Evolutionary conservation across 2,113 vertebrate species (phyloP).

Genomic region (Alouatta palliata): DNA sequence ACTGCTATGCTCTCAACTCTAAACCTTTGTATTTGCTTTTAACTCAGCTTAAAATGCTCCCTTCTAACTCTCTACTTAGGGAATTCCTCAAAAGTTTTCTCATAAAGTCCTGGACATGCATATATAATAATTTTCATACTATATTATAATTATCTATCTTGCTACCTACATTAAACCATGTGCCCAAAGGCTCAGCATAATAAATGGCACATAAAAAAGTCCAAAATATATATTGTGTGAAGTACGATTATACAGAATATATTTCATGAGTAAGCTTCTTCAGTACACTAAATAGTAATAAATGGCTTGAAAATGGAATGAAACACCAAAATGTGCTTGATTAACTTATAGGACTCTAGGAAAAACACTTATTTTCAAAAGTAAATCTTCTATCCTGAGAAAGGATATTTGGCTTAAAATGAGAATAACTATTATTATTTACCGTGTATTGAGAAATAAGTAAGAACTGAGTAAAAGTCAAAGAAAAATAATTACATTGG

Average conservation of each 20-base stretch:
- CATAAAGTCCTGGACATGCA: neutral
- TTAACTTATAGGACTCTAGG: neutral
- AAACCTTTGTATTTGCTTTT: neutral
- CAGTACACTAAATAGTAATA: neutral
- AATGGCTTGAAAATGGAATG: neutral
- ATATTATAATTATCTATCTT: neutral
- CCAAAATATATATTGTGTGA: neutral
- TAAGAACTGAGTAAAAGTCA: neutral
- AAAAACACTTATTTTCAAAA: conserved; percentile 41
- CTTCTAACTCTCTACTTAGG: neutral
- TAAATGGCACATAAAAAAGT: neutral
- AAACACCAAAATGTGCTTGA: neutral
- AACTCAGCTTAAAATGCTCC: neutral
- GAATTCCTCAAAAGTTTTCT: neutral
- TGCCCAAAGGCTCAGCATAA: neutral
- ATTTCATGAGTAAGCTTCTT: neutral
- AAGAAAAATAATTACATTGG: neutral
- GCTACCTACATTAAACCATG: neutral
- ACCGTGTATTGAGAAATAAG: neutral
- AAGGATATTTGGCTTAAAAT: neutral
- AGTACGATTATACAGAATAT: neutral
- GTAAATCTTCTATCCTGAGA: neutral
- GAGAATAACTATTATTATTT: neutral
- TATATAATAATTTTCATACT: neutral
- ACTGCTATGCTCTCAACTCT: neutral